These are phyloP conservation scores for Burhinus bistriatus DNA, from an alignment of 2,113 vertebrate genomes.

Conservation along the genomic window DNA sequence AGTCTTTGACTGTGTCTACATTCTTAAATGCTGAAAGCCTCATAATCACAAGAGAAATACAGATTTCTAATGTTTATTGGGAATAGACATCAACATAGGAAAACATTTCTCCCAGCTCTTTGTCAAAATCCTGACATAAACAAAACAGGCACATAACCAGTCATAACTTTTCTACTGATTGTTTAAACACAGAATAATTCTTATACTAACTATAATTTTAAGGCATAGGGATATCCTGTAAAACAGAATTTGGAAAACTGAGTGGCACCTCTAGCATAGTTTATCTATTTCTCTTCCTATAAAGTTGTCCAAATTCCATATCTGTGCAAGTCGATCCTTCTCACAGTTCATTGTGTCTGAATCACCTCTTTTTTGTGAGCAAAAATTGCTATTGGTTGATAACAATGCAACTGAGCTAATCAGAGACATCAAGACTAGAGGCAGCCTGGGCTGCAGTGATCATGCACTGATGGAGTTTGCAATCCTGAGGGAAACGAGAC, in stretches of 20 bases:
- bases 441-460: background rate
- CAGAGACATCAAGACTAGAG: background rate
- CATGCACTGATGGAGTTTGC: background rate
- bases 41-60: background rate
- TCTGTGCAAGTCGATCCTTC: background rate
- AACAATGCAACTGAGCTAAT: background rate
- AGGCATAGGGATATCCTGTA: background rate
- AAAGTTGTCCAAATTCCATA: background rate
- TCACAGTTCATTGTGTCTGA: background rate
- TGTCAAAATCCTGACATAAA: background rate
- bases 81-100: background rate
- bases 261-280: background rate
- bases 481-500: background rate
- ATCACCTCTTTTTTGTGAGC: background rate
- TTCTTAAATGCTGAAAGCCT: background rate
- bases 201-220: background rate
- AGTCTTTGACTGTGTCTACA: background rate
- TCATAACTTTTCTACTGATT: background rate
- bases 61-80: background rate
- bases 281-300: background rate
- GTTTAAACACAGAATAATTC: background rate
- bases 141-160: background rate
- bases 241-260: background rate
- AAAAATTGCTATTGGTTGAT: background rate
- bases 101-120: background rate